A percentile compares a stretch with the other conserved stretches of the same genome.
Conservation (phyloP, 1,140 invertebrate genomes). For the Tetramorium alpestre region DNA sequence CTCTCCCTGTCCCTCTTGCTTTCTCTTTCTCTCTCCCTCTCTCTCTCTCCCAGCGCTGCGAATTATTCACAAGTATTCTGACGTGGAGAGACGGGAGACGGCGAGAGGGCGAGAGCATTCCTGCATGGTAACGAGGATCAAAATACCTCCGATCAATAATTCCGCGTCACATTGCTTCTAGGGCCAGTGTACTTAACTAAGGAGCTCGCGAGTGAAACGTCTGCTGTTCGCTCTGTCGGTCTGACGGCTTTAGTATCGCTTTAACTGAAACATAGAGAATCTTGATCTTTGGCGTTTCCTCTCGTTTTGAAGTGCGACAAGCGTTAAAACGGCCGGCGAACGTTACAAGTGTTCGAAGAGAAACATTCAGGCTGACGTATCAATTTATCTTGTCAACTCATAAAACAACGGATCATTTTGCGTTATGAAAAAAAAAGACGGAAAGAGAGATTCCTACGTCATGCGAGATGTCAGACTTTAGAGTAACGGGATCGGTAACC, state of each 20-base stretch:
- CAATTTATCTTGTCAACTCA: conserved; percentile 28
- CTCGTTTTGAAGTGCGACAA: conserved; percentile 39
- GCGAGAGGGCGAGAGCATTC: neutral
- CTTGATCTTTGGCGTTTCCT: conserved; percentile 11
- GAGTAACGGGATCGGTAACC: conserved; percentile 45
- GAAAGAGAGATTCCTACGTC: neutral
- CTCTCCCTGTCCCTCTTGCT: neutral
- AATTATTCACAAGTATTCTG: conserved; percentile 67
- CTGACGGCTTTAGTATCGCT: neutral
- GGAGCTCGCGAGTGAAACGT: conserved; percentile 13
- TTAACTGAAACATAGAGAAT: conserved; percentile 35
- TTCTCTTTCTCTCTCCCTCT: neutral
- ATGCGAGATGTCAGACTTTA: conserved; percentile 40
- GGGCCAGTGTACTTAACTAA: conserved; percentile 21
- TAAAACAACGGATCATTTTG: conserved; percentile 37
- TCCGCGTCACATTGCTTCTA: conserved; percentile 1
- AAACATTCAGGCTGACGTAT: conserved; percentile 42
- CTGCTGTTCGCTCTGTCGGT: neutral
- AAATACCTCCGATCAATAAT: conserved; percentile 69
- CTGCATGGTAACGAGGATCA: conserved; percentile 60
- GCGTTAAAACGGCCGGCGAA: neutral
- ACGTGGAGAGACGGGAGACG: conserved; percentile 4
- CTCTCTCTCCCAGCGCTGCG: conserved; percentile 29
- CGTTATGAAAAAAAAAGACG: neutral
- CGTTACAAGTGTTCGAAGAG: conserved; percentile 1